These are phyloP conservation scores for Coregonus suidteri DNA, from an alignment of 2,797 vertebrate genomes.

Conservation along the genomic window DNA sequence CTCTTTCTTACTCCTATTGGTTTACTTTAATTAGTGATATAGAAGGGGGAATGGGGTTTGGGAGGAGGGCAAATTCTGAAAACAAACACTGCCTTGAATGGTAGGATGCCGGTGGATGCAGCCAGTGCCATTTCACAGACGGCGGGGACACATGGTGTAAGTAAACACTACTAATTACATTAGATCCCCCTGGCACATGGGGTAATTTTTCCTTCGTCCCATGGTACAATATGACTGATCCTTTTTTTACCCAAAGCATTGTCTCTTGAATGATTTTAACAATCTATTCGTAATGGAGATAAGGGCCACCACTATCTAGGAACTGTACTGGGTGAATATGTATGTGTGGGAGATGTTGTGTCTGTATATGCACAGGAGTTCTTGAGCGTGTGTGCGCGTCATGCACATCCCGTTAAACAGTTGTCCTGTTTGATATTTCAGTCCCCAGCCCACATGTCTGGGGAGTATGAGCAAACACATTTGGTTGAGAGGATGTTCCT, in stretches of 20 bases:
- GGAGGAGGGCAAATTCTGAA: conserved; percentile 81
- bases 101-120: conserved; percentile 64
- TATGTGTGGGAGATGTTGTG: conserved; percentile 1
- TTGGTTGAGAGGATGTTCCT: too few species aligned
- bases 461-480: conserved; percentile 47
- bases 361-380: neutral
- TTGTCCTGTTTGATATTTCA: conserved; percentile 73
- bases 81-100: conserved; percentile 92
- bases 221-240: conserved; percentile 61
- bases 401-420: conserved; percentile 49
- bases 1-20: conserved; percentile 66
- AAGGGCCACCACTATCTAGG: neutral
- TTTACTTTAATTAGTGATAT: conserved; percentile 99
- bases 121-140: conserved; percentile 84
- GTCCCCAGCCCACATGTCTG: conserved; percentile 64
- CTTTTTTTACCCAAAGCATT: neutral
- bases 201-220: conserved; percentile 86
- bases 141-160: conserved; percentile 98
- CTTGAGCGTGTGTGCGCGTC: conserved; percentile 7
- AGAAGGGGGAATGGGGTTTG: conserved; percentile 76
- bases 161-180: conserved; percentile 99
- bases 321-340: neutral
- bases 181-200: conserved; percentile 93
- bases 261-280: neutral
- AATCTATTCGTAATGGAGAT: neutral